Percentiles rank a stretch among this genome's conserved stretches.
These are phyloP conservation scores for Patagioenas fasciata DNA, from an alignment of 2,113 vertebrate genomes.

Conservation along the genomic window DNA sequence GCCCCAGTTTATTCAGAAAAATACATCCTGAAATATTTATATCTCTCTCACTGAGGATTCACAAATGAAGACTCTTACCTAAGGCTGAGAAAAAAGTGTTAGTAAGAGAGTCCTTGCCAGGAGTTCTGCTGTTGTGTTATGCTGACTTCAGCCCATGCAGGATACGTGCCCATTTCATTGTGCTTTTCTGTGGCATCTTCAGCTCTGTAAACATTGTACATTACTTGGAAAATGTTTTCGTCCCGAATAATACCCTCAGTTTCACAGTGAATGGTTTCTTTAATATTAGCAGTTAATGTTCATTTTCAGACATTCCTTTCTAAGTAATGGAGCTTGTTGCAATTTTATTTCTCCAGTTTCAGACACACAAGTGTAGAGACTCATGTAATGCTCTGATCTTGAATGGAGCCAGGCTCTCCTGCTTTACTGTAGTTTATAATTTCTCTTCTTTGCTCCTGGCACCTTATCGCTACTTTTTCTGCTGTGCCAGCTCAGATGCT, in stretches of 20 bases:
- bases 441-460: background rate
- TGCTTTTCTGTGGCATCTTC: background rate
- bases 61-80: background rate
- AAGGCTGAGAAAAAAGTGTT: background rate
- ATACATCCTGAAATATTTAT: conserved; percentile 7
- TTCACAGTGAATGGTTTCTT: background rate
- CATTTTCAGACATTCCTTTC: background rate
- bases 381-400: background rate
- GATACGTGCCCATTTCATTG: background rate
- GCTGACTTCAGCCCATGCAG: background rate
- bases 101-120: background rate
- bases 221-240: background rate
- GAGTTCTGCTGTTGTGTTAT: background rate
- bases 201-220: background rate
- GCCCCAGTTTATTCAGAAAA: background rate
- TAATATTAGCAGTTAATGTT: background rate
- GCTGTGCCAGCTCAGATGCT: background rate
- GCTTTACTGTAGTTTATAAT: background rate
- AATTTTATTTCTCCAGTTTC: background rate
- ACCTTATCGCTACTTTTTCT: background rate
- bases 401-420: background rate
- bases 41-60: background rate
- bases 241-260: background rate
- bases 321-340: background rate
- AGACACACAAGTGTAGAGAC: background rate